Conservation (phyloP, 2,113 vertebrate species). For the Marmota flaviventris region DNA sequence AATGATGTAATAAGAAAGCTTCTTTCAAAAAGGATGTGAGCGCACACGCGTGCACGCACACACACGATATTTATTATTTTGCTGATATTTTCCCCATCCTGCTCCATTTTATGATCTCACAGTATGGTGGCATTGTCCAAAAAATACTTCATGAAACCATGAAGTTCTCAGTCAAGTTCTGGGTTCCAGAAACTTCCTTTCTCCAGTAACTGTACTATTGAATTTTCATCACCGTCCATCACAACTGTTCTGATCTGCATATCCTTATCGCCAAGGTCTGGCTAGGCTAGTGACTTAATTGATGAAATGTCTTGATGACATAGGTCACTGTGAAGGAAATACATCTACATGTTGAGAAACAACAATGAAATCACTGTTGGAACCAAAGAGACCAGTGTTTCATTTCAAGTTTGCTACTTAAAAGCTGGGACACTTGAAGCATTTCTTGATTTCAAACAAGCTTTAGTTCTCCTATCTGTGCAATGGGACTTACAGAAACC, state of each 20-base stretch:
- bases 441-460: neutral
- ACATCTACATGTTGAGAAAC: neutral
- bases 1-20: neutral
- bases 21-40: neutral
- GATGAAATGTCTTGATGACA: neutral
- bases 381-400: neutral
- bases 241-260: neutral
- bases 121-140: rapidly evolving
- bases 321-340: neutral
- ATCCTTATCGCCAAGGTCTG: neutral
- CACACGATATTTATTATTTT: too few species aligned
- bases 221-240: neutral
- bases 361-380: neutral
- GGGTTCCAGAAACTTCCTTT: neutral
- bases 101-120: neutral
- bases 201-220: rapidly evolving
- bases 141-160: too few species aligned
- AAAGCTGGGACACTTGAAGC: neutral
- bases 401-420: neutral
- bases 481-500: neutral
- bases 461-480: neutral
- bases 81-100: rapidly evolving
- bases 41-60: rapidly evolving
- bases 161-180: neutral
- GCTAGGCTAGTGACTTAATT: neutral